Evolutionary conservation across 1,140 invertebrate genomes (phyloP).

Genomic region (Monomorium pharaonis): DNA sequence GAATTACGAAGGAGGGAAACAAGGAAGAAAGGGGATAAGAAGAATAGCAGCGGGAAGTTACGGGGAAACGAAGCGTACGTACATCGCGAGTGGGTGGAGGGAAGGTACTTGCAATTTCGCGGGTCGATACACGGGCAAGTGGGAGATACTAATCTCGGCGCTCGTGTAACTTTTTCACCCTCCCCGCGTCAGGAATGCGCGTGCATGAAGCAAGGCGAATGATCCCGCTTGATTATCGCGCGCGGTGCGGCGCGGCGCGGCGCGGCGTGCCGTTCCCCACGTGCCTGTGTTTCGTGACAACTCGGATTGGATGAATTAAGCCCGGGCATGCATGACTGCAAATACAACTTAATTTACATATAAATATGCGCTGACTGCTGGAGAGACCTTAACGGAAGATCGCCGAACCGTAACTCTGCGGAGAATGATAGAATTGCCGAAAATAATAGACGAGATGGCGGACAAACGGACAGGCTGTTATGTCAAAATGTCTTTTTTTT

Average conservation of each 20-base stretch:
- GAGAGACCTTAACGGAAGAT: conserved; percentile 1
- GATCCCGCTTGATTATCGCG: conserved; percentile 55
- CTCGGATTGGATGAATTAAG: conserved; percentile 28
- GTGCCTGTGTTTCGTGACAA: conserved; percentile 29
- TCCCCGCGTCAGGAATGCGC: neutral
- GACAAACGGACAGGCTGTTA: neutral
- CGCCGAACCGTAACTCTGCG: neutral
- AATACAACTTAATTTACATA: conserved; percentile 56
- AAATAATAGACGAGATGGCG: neutral
- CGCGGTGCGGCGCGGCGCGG: neutral
- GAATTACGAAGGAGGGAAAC: conserved; percentile 47
- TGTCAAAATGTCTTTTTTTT: neutral
- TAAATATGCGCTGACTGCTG: conserved; percentile 11
- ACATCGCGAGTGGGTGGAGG: conserved; percentile 23
- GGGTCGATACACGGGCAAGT: conserved; percentile 63
- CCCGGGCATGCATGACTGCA: conserved; percentile 29
- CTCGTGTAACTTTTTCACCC: conserved; percentile 56
- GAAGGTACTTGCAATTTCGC: conserved; percentile 59
- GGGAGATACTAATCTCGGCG: conserved; percentile 68
- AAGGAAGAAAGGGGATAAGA: conserved; percentile 47
- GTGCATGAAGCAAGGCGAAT: conserved; percentile 31
- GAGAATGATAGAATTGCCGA: neutral
- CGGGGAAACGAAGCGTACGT: conserved; percentile 59
- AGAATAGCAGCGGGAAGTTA: conserved; percentile 30
- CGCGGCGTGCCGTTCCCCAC: neutral